Base-by-base conservation (phyloP, 1,140 invertebrate species). In the Kradibia gibbosae region DNA sequence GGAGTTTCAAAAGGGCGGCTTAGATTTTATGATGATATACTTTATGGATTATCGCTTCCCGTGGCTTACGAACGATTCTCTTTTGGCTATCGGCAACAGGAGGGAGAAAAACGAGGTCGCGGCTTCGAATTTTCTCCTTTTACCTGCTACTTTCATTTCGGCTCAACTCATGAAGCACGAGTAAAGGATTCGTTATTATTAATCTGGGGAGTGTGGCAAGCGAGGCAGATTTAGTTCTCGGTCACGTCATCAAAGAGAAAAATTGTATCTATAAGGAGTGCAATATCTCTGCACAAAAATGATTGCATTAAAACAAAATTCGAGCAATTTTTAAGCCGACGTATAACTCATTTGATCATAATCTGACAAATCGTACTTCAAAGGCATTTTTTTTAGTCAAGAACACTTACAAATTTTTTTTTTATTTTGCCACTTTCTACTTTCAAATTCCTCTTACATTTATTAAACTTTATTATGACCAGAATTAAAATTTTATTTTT, bases 1-100 rank as follows among this genome's bases (percentile, higher is more conserved):
- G 22, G 17, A 73, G 45, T 53, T 73, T 53, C 45, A 11, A 73
- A 73, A 53, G 71, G 71, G 71, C 42, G 48, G 45, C 31, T 73
- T 73, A 73, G 45, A 55, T 48, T 67, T 67, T 39, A 67, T 36
- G 62, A 67, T 73, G 45, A 73, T 73, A 73, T 73, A 67, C 62
- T 73, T 73, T 73, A 73, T 73, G 71, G 71, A 53, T 73, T 73
- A 73, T 73, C 34, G 62, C 62, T 36, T 67, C 34, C 20, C 62
- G 22, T 17, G 62, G 62, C 62, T 67, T 67, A 67, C 7, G 13
- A 22, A 10, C 34, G 34, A 8, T 7, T 10, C 34, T 67, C 20
- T 67, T 67, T 67, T 39, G 34, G 20, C 62, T 34, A 67, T 39
- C 62, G 17, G 34, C 1, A n/a, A 1, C 20, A n/a, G 3, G 62